Percentiles rank a stretch among this genome's conserved stretches.
Evolutionary conservation across 2,113 vertebrate species (phyloP).

Genomic region (Danionella cerebrum): DNA sequence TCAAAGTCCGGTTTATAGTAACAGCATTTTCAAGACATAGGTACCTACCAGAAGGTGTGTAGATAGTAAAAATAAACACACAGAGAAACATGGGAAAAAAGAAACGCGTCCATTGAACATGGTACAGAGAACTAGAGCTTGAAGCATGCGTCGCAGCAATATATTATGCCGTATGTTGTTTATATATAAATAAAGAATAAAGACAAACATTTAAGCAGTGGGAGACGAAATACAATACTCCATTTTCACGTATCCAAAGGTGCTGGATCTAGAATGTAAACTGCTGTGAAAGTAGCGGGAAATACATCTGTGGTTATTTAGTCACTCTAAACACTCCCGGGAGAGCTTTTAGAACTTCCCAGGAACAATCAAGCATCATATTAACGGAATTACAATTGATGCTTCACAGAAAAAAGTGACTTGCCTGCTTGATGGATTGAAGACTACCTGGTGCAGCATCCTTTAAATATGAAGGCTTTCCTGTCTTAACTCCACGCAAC

Average conservation of each 20-base stretch:
- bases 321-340: background rate
- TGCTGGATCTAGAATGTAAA: conserved; percentile 4
- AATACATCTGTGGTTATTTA: background rate
- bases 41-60: conserved; percentile 32
- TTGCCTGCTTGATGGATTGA: background rate
- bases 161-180: conserved; percentile 25
- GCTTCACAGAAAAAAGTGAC: background rate
- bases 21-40: conserved; percentile 40
- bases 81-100: background rate
- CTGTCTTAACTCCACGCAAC: background rate
- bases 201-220: background rate
- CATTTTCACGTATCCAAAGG: background rate
- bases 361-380: background rate
- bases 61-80: conserved; percentile 19
- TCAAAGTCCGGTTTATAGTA: conserved; percentile 47
- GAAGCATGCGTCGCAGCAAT: conserved; percentile 35
- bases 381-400: background rate
- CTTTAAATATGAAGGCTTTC: background rate
- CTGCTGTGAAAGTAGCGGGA: background rate
- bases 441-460: background rate
- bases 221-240: background rate
- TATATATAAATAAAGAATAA: conserved; percentile 11
- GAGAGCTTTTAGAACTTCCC: background rate
- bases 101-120: background rate
- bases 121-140: conserved; percentile 21